phyloP scores from a whole-genome alignment of 2,797 vertebrate species.

The Chrysocyon brachyurus region DNA sequence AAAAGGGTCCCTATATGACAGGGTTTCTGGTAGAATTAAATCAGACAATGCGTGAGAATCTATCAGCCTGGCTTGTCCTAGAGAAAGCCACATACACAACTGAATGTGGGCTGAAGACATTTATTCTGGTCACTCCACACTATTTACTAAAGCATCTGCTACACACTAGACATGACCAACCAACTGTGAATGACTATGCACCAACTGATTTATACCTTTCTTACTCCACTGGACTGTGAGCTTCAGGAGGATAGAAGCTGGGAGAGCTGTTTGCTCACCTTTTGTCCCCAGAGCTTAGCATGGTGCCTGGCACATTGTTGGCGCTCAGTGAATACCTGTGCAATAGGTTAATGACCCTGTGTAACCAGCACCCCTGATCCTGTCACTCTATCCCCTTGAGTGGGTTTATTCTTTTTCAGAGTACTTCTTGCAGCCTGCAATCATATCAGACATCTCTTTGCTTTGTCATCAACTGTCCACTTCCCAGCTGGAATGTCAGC shows the following conservation, averaged over 20 bases:
- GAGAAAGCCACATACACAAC: not conserved
- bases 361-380: not conserved
- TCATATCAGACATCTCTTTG: not conserved
- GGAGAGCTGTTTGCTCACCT: not conserved
- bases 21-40: not conserved
- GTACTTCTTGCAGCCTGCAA: not conserved
- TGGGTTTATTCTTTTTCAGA: not conserved
- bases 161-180: not conserved
- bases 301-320: rapidly evolving
- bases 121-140: not conserved
- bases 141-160: not conserved
- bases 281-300: not conserved
- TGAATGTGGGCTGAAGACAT: not conserved
- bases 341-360: not conserved
- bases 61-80: not conserved
- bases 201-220: not conserved
- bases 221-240: not conserved
- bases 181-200: not conserved
- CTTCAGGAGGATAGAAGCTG: not conserved
- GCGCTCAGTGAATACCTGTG: not conserved
- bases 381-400: not conserved
- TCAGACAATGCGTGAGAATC: not conserved
- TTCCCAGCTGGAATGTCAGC: not conserved
- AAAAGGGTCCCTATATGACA: not conserved
- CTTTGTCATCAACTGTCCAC: not conserved